Conservation (phyloP, 2,888 invertebrate species). For the Empis stercorea region DNA sequence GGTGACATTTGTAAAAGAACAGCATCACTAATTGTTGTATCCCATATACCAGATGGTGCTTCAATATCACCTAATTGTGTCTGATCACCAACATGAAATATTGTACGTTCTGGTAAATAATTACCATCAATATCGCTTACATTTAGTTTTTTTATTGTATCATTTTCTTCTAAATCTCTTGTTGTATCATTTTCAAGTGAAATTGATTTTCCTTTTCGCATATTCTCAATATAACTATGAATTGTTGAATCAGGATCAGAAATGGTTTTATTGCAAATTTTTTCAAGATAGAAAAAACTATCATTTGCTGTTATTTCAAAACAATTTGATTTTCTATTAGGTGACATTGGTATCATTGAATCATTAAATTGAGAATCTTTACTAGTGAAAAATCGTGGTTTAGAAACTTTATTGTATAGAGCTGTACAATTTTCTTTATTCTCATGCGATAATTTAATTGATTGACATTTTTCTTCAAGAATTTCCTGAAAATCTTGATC, state of each 20-base stretch:
- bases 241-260: constrained; percentile 30
- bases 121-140: constrained; percentile 17
- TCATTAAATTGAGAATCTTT: too few relatives aligned
- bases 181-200: constrained; percentile 2
- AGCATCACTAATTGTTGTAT: constrained; percentile 21
- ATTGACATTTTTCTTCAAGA: constrained; percentile 13
- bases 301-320: constrained; percentile 11
- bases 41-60: constrained; percentile 32
- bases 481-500: constrained; percentile 20
- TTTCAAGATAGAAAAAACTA: constrained; percentile 28
- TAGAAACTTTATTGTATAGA: neutral
- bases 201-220: constrained; percentile 3
- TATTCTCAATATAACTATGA: constrained; percentile 3
- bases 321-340: neutral
- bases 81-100: constrained; percentile 17
- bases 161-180: constrained; percentile 19
- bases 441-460: constrained; percentile 3
- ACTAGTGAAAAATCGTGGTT: too few relatives aligned
- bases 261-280: constrained; percentile 31
- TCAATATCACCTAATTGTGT: constrained; percentile 32
- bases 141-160: constrained; percentile 21
- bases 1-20: constrained; percentile 23
- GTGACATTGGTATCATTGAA: too few relatives aligned
- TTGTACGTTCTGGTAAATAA: neutral
- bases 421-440: constrained; percentile 3